phyloP scores from a whole-genome alignment of 2,797 vertebrate species.

The Microctenopoma lineatum region DNA sequence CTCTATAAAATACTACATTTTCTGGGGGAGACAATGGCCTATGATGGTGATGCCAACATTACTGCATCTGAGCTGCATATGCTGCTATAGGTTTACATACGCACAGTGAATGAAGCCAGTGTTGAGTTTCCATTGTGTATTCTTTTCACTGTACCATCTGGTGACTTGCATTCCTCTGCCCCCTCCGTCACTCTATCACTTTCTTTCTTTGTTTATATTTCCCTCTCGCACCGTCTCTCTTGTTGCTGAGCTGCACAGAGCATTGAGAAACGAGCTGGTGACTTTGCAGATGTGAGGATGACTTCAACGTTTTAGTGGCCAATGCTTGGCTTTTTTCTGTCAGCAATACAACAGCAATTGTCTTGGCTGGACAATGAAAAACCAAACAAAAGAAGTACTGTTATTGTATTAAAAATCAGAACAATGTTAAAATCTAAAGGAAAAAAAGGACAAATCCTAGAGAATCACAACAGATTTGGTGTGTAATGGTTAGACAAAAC shows the following conservation, averaged over 20 bases:
- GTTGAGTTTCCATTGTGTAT: constrained; percentile 75
- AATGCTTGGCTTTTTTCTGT: constrained; percentile 50
- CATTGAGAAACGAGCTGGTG: constrained; percentile 22
- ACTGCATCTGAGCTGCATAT: constrained; percentile 20
- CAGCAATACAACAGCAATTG: constrained; percentile 55
- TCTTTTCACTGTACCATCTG: constrained; percentile 79
- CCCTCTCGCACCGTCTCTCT: constrained; percentile 34
- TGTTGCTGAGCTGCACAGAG: constrained; percentile 17
- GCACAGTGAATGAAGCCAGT: constrained; percentile 61
- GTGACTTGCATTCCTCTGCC: constrained; percentile 54
- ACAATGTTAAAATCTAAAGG: constrained; percentile 17
- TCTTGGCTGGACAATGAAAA: constrained; percentile 39
- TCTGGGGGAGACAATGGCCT: background rate
- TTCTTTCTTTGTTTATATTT: constrained; percentile 57
- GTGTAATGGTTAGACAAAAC: constrained; percentile 25
- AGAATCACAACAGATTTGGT: constrained; percentile 14
- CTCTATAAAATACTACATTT: background rate
- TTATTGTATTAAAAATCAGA: constrained; percentile 29
- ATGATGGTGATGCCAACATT: background rate
- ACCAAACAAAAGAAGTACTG: background rate
- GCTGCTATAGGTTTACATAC: constrained; percentile 52
- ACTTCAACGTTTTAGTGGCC: constrained; percentile 20
- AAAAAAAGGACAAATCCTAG: background rate
- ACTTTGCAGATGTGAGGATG: constrained; percentile 49
- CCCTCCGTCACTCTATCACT: constrained; percentile 32